A percentile compares a stretch with the other conserved stretches of the same genome.
Evolutionary conservation across 2,888 invertebrate genomes (phyloP).

Genomic region (Exephanes ischioxanthus): DNA sequence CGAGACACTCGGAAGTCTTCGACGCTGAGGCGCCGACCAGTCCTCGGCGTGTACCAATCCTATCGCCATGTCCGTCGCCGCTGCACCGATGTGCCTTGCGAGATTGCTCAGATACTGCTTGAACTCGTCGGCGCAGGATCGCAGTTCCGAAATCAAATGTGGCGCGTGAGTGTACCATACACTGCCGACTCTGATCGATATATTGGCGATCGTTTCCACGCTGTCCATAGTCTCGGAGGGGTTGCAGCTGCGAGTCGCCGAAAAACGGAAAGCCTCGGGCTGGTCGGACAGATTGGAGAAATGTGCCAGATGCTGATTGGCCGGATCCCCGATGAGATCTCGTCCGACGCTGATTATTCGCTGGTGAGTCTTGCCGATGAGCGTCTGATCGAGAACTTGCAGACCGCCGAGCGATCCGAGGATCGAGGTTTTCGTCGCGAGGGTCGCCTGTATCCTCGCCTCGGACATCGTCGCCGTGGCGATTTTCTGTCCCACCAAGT

Average conservation of each 20-base stretch:
- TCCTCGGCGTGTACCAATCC: conserved; percentile 92
- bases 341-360: conserved; percentile 94
- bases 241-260: conserved; percentile 82
- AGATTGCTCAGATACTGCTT: conserved; percentile 94
- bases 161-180: conserved; percentile 98
- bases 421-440: conserved; percentile 88
- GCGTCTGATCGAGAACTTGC: conserved; percentile 95
- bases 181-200: conserved; percentile 82
- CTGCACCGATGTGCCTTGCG: conserved; percentile 94
- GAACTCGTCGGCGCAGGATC: conserved; percentile 95
- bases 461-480: conserved; percentile 97
- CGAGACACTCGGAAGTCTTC: conserved; percentile 85
- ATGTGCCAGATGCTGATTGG: conserved; percentile 79
- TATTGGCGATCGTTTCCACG: conserved; percentile 79
- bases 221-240: conserved; percentile 71
- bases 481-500: conserved; percentile 93
- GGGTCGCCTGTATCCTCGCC: conserved; percentile 94
- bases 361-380: conserved; percentile 93
- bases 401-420: conserved; percentile 96
- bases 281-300: conserved; percentile 81
- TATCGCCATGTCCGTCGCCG: conserved; percentile 97
- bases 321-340: conserved; percentile 88
- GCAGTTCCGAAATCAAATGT: conserved; percentile 93
- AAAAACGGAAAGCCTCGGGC: conserved; percentile 87
- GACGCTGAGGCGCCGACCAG: conserved; percentile 85